Conservation (phyloP, 2,113 vertebrate species). For the Coptodon rendalli region DNA sequence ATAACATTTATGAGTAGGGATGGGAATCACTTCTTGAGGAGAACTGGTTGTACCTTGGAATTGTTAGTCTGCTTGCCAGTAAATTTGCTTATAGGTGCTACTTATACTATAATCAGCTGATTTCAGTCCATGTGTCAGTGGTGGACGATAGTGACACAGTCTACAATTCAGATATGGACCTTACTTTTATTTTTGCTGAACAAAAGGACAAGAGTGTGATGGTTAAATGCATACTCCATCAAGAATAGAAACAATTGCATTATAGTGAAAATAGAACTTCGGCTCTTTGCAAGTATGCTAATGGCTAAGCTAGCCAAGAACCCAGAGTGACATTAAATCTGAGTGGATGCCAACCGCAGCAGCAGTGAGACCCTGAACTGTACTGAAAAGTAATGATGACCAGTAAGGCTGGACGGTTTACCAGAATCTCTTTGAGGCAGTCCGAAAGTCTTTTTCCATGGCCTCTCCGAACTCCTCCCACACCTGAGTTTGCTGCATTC, state of each 20-base stretch:
- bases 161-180: neutral
- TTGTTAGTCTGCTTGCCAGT: neutral
- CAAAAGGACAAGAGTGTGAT: rapidly evolving
- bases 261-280: neutral
- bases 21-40: neutral
- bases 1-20: neutral
- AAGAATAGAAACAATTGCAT: neutral
- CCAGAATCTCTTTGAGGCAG: too few relatives aligned
- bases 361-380: neutral
- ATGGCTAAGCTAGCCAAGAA: neutral
- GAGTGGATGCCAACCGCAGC: neutral
- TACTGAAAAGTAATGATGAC: neutral
- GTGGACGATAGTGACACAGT: neutral
- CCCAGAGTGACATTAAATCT: neutral
- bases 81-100: neutral
- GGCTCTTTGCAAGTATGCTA: neutral
- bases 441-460: too few relatives aligned
- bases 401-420: neutral
- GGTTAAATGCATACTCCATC: neutral
- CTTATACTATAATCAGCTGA: neutral
- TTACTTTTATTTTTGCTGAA: neutral
- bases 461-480: too few relatives aligned
- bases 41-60: neutral
- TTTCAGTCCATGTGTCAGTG: neutral
- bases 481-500: too few relatives aligned